phyloP scores from a whole-genome alignment of 2,113 vertebrate species.

The Oceanodroma tethys region DNA sequence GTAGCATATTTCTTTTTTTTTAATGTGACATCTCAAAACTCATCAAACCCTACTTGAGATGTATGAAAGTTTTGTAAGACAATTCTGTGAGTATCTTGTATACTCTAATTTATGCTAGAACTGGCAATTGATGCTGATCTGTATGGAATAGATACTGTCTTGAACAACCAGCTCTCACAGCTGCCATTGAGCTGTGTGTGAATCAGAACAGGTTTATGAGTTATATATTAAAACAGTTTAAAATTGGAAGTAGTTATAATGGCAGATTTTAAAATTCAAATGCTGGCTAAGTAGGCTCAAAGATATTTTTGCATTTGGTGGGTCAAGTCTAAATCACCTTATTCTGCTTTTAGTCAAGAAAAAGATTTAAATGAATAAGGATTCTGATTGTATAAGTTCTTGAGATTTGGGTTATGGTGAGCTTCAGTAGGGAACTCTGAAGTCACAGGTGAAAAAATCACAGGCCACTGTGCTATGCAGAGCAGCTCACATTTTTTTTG shows the following conservation, averaged over 20 bases:
- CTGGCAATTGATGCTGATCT: not conserved
- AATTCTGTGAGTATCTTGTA: not conserved
- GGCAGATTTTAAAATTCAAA: not conserved
- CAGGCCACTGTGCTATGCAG: not conserved
- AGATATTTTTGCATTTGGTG: not conserved
- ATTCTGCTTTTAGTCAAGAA: not conserved
- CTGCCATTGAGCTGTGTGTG: not conserved
- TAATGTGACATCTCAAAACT: not conserved
- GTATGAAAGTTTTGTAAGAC: not conserved
- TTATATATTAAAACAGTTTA: not conserved
- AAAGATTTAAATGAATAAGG: not conserved
- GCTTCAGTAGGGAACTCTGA: not conserved
- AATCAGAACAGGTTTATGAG: not conserved
- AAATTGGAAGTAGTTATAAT: not conserved
- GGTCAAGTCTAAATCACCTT: not conserved
- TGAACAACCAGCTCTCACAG: not conserved
- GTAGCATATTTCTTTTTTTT: not conserved
- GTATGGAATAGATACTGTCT: not conserved
- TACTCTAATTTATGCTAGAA: not conserved
- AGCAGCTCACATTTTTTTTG: not conserved
- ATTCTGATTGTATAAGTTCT: not conserved
- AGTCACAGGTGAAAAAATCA: not conserved
- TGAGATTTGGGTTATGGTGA: not conserved
- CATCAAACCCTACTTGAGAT: not conserved
- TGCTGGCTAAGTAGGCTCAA: not conserved